Evolutionary conservation across 2,797 vertebrate species (phyloP).

Genomic region (Artibeus jamaicensis): DNA sequence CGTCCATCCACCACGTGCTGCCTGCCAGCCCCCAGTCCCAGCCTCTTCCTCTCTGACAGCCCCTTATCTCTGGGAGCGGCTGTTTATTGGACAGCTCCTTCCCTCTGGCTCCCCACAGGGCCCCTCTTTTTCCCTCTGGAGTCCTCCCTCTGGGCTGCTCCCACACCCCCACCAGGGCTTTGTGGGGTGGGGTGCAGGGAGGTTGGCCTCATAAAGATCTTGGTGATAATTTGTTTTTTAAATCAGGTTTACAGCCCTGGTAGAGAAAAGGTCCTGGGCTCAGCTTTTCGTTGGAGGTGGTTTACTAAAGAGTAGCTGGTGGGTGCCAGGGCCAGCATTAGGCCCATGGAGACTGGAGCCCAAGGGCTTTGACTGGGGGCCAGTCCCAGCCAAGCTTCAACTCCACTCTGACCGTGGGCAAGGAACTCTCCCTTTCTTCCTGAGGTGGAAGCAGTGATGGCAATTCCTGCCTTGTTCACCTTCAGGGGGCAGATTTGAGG

Average conservation of each 20-base stretch:
- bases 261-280: slow-evolving; percentile 31
- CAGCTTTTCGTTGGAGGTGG: neutral
- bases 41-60: slow-evolving; percentile 51
- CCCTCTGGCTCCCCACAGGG: neutral
- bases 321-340: neutral
- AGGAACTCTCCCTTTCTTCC: neutral
- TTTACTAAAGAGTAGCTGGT: neutral
- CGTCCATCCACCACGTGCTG: fast-evolving
- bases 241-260: slow-evolving; percentile 49
- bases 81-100: slow-evolving; percentile 54
- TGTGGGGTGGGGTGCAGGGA: slow-evolving; percentile 25
- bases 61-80: slow-evolving; percentile 53
- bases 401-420: neutral
- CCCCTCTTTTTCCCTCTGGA: neutral
- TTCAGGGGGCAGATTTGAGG: neutral
- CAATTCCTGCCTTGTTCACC: neutral
- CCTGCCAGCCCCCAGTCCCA: neutral
- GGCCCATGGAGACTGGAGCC: neutral
- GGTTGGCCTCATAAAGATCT: slow-evolving; percentile 76
- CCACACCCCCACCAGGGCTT: slow-evolving; percentile 31
- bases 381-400: neutral
- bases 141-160: slow-evolving; percentile 7
- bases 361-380: neutral
- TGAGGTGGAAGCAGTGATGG: neutral
- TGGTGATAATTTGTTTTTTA: slow-evolving; percentile 67